These are phyloP conservation scores for Colossoma macropomum DNA, from an alignment of 2,113 vertebrate species.

Conservation along the genomic window DNA sequence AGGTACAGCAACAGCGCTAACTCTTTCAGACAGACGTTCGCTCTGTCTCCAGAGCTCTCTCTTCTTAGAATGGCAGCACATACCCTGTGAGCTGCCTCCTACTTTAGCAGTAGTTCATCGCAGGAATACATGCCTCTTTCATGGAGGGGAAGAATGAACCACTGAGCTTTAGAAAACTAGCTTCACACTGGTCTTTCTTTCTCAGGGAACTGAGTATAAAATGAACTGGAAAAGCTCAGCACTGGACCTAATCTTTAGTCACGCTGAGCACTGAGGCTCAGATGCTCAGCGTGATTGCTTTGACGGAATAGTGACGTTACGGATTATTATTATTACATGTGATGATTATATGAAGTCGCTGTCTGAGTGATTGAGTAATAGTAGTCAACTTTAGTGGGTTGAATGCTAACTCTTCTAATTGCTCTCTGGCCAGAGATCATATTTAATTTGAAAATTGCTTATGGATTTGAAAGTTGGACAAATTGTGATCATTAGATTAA, in stretches of 20 bases:
- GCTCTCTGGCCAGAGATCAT: neutral
- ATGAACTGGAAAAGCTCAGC: neutral
- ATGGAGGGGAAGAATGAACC: constrained; percentile 12
- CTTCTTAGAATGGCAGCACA: constrained; percentile 3
- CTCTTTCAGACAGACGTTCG: neutral
- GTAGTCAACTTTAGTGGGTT: neutral
- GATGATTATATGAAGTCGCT: neutral
- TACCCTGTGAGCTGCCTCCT: neutral
- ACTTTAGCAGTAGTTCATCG: neutral
- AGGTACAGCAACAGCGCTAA: constrained; percentile 23
- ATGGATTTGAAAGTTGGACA: too few relatives aligned
- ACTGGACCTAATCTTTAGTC: neutral
- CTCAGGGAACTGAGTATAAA: neutral
- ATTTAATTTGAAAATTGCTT: too few relatives aligned
- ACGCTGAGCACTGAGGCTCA: neutral
- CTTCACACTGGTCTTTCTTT: constrained; percentile 1
- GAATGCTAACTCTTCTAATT: neutral
- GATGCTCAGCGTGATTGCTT: neutral
- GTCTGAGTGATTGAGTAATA: neutral
- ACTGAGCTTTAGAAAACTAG: constrained; percentile 2
- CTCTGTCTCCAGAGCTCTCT: constrained; percentile 22
- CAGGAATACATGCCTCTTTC: neutral
- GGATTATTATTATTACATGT: neutral
- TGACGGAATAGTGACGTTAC: neutral
- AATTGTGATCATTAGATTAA: too few relatives aligned